Percentiles rank a stretch among this genome's conserved stretches.
Conservation (phyloP, 2,113 vertebrate genomes). For the Microtus ochrogaster region DNA sequence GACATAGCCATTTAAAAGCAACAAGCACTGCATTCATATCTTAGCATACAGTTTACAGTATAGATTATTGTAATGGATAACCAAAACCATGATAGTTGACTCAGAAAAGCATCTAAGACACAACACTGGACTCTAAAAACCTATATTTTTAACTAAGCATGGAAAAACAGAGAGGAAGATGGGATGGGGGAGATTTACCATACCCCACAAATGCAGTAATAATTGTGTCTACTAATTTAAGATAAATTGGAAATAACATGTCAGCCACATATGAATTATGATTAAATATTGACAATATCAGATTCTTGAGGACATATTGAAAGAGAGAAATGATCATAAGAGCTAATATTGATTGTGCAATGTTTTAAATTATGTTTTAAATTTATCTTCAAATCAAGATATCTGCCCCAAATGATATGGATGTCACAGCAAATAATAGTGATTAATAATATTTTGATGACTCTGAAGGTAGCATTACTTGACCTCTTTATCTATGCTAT, state of each 20-base stretch:
- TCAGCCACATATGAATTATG: background rate
- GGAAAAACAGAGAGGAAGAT: no score
- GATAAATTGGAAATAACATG: background rate
- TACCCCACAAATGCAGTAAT: background rate
- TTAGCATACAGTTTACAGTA: background rate
- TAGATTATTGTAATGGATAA: background rate
- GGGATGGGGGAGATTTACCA: background rate
- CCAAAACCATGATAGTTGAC: background rate
- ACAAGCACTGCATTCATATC: background rate
- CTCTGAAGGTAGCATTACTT: background rate
- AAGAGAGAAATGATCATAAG: background rate
- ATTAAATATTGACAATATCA: constrained; percentile 2
- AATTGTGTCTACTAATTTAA: background rate
- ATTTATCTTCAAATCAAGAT: constrained; percentile 68
- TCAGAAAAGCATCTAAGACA: background rate
- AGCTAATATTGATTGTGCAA: background rate
- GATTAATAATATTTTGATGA: background rate
- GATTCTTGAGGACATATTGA: constrained; percentile 20
- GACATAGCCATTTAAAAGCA: background rate
- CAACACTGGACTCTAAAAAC: background rate
- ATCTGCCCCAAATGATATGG: background rate
- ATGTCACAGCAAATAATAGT: background rate
- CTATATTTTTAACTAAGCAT: background rate
- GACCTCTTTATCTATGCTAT: background rate
- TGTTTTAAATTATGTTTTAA: constrained; percentile 42